Conservation (phyloP, 2,113 vertebrate genomes). For the Neolamprologus sp. region DNA sequence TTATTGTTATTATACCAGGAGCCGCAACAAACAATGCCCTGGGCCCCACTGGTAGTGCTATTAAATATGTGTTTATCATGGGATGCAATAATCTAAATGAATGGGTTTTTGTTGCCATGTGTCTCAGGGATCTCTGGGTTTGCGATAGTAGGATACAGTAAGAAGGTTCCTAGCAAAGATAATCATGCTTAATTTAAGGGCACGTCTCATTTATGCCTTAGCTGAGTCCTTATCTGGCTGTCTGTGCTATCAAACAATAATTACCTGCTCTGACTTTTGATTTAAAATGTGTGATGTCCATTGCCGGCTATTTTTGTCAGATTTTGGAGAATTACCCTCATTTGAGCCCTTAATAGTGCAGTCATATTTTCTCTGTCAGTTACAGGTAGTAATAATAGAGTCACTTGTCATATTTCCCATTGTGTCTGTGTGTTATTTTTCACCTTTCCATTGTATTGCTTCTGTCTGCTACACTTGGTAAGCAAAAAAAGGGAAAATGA, state of each 20-base stretch:
- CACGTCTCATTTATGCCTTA: constrained; percentile 1
- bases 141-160: neutral
- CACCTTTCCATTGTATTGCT: neutral
- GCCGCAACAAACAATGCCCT: neutral
- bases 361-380: neutral
- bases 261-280: neutral
- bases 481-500: neutral
- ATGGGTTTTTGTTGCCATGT: neutral
- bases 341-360: neutral
- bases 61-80: neutral
- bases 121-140: neutral
- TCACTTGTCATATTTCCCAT: neutral
- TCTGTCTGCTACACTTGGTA: neutral
- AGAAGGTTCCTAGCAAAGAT: neutral
- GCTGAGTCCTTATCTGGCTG: neutral
- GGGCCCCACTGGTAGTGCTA: neutral
- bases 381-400: neutral
- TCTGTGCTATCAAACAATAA: neutral
- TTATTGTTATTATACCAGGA: neutral
- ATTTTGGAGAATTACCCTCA: neutral
- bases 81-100: neutral
- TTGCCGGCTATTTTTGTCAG: neutral
- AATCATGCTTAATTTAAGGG: neutral
- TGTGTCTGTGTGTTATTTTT: neutral
- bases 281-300: neutral